phyloP scores from a whole-genome alignment of 2,797 vertebrate genomes.

The Ciconia nigra region DNA sequence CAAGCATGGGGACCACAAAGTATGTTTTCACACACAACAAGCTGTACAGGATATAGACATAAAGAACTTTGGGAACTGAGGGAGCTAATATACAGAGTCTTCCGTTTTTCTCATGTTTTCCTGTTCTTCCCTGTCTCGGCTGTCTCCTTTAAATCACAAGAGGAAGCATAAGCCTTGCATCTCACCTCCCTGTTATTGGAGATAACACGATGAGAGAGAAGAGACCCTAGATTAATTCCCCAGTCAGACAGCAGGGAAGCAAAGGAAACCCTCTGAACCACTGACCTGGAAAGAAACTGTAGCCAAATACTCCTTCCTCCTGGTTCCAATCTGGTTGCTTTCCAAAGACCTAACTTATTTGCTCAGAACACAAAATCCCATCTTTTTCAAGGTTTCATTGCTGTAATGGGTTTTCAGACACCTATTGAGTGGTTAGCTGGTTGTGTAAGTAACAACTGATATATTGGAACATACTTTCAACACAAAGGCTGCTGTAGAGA shows the following conservation, averaged over 20 bases:
- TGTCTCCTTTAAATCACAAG: background rate
- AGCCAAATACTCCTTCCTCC: background rate
- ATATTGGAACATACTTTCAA: background rate
- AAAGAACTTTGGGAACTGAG: background rate
- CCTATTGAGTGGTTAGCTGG: background rate
- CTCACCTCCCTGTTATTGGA: accelerated
- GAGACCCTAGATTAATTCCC: background rate
- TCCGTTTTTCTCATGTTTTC: background rate
- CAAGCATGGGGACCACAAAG: background rate
- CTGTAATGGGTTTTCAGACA: background rate
- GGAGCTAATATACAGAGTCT: background rate
- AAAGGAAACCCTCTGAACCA: background rate
- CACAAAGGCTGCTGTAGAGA: background rate
- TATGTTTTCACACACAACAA: background rate
- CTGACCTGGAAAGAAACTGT: background rate
- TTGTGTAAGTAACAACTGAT: background rate
- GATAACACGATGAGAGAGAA: accelerated
- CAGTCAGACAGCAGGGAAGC: background rate
- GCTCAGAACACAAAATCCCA: background rate
- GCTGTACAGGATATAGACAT: background rate
- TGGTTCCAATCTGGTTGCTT: background rate
- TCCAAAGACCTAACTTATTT: background rate
- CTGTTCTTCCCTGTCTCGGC: background rate
- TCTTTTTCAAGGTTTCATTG: background rate
- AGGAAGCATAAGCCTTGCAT: background rate